Evolutionary conservation across 2,888 invertebrate species (phyloP).

Genomic region (Lathronympha strigana): DNA sequence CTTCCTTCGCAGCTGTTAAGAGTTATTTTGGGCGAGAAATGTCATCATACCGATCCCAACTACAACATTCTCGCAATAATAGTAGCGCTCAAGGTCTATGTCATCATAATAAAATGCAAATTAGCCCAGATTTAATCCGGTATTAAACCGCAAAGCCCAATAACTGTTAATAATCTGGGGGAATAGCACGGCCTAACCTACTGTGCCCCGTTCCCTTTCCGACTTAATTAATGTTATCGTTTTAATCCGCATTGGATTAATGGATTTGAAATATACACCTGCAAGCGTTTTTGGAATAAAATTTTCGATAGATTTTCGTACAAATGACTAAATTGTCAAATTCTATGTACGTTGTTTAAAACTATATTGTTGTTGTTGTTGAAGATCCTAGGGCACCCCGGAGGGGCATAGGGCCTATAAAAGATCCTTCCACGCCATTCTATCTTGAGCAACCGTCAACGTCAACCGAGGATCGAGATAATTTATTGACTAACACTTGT

Average conservation of each 20-base stretch:
- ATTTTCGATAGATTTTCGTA: background rate
- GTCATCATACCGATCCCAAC: constrained; percentile 57
- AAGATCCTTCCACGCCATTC: too few species aligned
- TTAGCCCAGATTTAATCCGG: constrained; percentile 79
- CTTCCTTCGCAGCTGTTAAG: constrained; percentile 53
- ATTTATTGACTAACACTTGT: too few species aligned
- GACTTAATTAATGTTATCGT: constrained; percentile 33
- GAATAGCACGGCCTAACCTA: constrained; percentile 14
- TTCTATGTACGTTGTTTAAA: too few species aligned
- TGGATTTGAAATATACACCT: constrained; percentile 7
- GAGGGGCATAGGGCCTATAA: too few species aligned
- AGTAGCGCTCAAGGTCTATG: constrained; percentile 70
- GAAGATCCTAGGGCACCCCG: too few species aligned
- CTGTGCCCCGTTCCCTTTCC: constrained; percentile 15
- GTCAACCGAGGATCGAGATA: too few species aligned
- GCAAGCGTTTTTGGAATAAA: background rate
- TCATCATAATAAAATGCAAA: constrained; percentile 81
- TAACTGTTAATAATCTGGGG: constrained; percentile 72
- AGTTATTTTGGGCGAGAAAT: constrained; percentile 42
- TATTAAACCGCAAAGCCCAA: constrained; percentile 72
- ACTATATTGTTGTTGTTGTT: too few species aligned
- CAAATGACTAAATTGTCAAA: background rate
- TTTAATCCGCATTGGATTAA: constrained; percentile 13
- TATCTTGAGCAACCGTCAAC: too few species aligned
- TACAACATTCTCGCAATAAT: constrained; percentile 69